Evolutionary conservation across 1,140 invertebrate species (phyloP).

Genomic region (Tetraneura akinire): DNA sequence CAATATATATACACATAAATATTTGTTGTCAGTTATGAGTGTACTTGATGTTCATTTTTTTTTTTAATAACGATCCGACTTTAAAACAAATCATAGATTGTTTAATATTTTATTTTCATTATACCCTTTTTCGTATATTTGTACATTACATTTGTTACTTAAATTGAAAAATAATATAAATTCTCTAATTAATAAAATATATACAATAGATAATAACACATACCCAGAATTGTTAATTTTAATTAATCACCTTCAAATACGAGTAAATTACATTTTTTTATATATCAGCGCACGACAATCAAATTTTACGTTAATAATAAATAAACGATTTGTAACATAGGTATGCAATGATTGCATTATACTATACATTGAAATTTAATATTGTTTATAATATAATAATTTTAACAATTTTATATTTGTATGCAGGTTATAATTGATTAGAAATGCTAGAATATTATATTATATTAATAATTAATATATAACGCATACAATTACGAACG

Average conservation of each 20-base stretch:
- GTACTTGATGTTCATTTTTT: constrained; percentile 4
- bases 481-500: too few relatives aligned
- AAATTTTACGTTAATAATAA: neutral
- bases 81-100: neutral
- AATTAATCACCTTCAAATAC: constrained; percentile 12
- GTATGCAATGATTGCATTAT: neutral
- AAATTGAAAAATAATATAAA: neutral
- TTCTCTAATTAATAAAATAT: neutral
- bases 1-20: neutral
- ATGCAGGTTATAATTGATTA: too few relatives aligned
- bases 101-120: neutral
- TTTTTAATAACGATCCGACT: neutral
- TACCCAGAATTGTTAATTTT: neutral
- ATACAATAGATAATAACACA: neutral
- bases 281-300: neutral
- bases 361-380: too few relatives aligned
- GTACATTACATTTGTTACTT: neutral
- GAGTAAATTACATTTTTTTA: constrained; percentile 3
- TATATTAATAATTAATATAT: too few relatives aligned
- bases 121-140: neutral
- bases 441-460: too few relatives aligned
- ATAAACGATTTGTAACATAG: neutral
- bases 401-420: too few relatives aligned
- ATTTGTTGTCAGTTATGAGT: neutral
- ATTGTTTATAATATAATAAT: too few relatives aligned